A percentile compares a stretch with the other conserved stretches of the same genome.
These are phyloP conservation scores for Luperina testacea DNA, from an alignment of 2,888 invertebrate species.

Conservation along the genomic window DNA sequence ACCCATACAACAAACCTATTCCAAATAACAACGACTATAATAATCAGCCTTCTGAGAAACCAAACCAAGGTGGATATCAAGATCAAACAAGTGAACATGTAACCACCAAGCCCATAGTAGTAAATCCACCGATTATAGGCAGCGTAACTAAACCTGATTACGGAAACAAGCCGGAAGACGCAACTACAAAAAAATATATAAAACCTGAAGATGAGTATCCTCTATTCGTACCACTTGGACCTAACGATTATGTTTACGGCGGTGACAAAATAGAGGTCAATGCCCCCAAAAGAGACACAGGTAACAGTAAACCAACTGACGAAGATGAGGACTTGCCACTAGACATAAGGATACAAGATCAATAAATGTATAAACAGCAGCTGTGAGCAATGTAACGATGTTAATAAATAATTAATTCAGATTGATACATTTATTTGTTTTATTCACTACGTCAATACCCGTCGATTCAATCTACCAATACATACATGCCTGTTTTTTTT, in stretches of 20 bases:
- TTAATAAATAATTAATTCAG: neutral
- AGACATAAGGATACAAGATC: slow-evolving; percentile 80
- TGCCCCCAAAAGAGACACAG: slow-evolving; percentile 80
- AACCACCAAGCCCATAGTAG: slow-evolving; percentile 36
- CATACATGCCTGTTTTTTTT: neutral
- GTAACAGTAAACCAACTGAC: slow-evolving; percentile 68
- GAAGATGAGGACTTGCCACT: slow-evolving; percentile 78
- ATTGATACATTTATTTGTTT: slow-evolving; percentile 4
- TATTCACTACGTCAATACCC: neutral
- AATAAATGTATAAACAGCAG: slow-evolving; percentile 52
- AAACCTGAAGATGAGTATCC: slow-evolving; percentile 71
- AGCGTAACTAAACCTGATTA: slow-evolving; percentile 27
- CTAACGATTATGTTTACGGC: slow-evolving; percentile 76
- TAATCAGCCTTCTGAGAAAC: slow-evolving; percentile 47
- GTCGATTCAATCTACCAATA: slow-evolving; percentile 22
- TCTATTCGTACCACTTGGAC: slow-evolving; percentile 79
- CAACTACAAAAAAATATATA: slow-evolving; percentile 72
- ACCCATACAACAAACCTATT: slow-evolving; percentile 25
- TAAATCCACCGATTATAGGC: slow-evolving; percentile 27
- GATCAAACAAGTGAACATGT: slow-evolving; percentile 37
- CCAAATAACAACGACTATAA: slow-evolving; percentile 40
- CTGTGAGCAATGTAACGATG: neutral
- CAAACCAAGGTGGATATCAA: slow-evolving; percentile 46
- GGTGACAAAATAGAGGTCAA: slow-evolving; percentile 77
- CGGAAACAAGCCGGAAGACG: slow-evolving; percentile 40